These are phyloP conservation scores for Myotis myotis DNA, from an alignment of 2,797 vertebrate genomes.

Conservation along the genomic window DNA sequence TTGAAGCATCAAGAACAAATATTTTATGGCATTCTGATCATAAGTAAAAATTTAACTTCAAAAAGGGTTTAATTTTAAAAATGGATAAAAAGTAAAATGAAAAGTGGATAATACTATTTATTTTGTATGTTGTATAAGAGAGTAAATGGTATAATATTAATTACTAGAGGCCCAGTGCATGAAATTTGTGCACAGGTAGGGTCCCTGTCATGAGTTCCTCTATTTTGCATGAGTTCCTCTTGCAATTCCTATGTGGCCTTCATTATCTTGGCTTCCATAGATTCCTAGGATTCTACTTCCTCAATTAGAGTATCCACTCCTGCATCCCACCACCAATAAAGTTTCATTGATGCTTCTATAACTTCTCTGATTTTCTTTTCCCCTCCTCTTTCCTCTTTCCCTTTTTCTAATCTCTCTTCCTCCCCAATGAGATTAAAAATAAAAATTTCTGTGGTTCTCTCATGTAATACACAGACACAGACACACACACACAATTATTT, in stretches of 20 bases:
- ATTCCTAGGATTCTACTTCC: not conserved
- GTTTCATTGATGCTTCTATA: not conserved
- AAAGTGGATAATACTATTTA: not conserved
- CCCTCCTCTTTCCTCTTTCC: not conserved
- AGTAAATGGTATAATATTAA: not conserved
- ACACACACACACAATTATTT: not conserved
- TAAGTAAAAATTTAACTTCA: not conserved
- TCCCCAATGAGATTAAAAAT: not conserved
- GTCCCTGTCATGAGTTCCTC: not conserved
- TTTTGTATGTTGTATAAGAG: not conserved
- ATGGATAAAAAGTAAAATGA: not conserved
- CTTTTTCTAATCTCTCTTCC: not conserved
- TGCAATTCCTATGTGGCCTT: not conserved
- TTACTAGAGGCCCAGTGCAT: not conserved
- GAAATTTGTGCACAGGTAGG: too few species aligned
- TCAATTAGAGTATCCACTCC: not conserved
- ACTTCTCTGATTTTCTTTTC: not conserved
- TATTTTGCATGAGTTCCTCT: not conserved
- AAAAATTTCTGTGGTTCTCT: not conserved
- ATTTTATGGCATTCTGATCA: not conserved
- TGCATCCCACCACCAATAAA: not conserved
- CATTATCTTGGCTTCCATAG: not conserved
- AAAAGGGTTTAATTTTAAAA: not conserved
- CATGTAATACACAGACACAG: not conserved
- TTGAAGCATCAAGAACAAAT: not conserved